Percentiles rank a stretch among this genome's conserved stretches.
Conservation (phyloP, 2,797 vertebrate genomes). For the Gastrophryne carolinensis region DNA sequence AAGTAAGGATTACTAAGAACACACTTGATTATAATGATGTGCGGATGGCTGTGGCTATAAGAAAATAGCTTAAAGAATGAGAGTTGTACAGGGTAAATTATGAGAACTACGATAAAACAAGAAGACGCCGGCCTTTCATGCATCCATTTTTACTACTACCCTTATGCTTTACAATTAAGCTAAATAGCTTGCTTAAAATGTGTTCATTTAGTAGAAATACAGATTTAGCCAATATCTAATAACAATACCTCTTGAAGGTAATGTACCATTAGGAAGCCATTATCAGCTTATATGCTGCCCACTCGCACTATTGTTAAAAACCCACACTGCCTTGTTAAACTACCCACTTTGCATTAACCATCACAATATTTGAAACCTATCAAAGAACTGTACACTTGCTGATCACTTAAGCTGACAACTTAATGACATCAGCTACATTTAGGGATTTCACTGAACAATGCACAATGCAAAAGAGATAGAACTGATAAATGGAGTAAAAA, state of each 20-base stretch:
- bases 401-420: background rate
- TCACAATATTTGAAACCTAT: constrained; percentile 17
- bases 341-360: constrained; percentile 21
- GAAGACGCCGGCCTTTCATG: background rate
- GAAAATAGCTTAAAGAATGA: too few relatives aligned
- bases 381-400: background rate
- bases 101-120: background rate
- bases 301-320: constrained; percentile 13
- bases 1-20: too few relatives aligned
- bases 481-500: too few relatives aligned
- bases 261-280: constrained; percentile 14
- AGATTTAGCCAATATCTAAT: background rate
- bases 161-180: background rate
- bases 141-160: background rate
- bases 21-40: too few relatives aligned
- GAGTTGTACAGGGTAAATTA: background rate
- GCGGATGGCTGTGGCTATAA: too few relatives aligned
- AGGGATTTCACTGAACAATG: too few relatives aligned
- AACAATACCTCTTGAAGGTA: background rate
- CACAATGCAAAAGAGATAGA: too few relatives aligned
- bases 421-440: background rate
- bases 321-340: constrained; percentile 26
- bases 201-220: background rate
- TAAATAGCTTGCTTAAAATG: background rate
- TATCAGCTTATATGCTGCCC: constrained; percentile 5